phyloP scores from a whole-genome alignment of 2,113 vertebrate genomes.

The Esox niger region DNA sequence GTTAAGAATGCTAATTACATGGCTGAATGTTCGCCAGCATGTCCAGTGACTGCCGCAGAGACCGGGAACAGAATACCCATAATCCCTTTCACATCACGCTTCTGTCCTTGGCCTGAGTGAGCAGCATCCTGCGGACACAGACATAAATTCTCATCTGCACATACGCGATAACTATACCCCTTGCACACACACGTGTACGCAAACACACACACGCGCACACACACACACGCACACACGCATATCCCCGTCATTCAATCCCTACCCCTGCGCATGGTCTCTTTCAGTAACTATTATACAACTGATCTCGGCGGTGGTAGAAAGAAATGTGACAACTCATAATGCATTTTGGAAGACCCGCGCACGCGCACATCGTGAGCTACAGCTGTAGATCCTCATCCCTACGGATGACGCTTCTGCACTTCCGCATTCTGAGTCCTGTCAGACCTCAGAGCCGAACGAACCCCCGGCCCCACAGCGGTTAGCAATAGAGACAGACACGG shows the following conservation, averaged over 20 bases:
- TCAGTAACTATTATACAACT: background rate
- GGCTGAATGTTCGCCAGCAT: slow-evolving; percentile 45
- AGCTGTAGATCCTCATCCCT: background rate
- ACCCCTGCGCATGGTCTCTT: background rate
- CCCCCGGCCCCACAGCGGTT: background rate
- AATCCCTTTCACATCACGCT: slow-evolving; percentile 47
- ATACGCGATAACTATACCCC: slow-evolving; percentile 53
- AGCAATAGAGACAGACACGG: background rate
- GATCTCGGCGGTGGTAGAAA: background rate
- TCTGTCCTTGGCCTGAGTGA: slow-evolving; percentile 50
- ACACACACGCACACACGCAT: background rate
- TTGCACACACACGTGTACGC: background rate
- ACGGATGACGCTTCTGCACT: background rate
- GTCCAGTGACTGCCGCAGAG: slow-evolving; percentile 18
- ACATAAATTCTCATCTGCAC: slow-evolving; percentile 53
- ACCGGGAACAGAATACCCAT: slow-evolving; percentile 32
- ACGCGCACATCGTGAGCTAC: background rate
- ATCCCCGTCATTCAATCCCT: background rate
- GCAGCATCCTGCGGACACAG: slow-evolving; percentile 50
- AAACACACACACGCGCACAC: background rate
- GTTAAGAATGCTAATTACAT: slow-evolving; percentile 53
- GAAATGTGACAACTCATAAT: background rate
- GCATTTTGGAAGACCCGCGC: slow-evolving; percentile 2
- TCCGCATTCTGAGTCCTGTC: background rate
- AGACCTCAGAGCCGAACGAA: background rate